Base-by-base conservation (phyloP, 2,888 invertebrate species). In the Capitulum mitella region DNA sequence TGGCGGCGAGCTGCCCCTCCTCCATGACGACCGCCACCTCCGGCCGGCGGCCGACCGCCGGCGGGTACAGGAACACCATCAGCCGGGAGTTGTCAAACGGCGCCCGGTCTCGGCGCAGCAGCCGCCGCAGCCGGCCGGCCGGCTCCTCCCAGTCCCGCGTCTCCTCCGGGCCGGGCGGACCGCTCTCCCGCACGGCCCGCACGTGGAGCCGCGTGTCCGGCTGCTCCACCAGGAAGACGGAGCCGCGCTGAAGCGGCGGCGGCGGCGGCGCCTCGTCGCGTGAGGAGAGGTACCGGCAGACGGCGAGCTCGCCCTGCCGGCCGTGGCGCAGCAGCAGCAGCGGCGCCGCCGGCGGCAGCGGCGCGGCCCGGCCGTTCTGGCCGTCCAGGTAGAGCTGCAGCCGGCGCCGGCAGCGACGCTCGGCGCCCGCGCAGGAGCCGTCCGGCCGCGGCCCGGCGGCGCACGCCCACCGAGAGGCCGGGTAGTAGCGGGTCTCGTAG, bases 401-500 rank as follows among this genome's bases (percentile, higher is more conserved):
- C 5, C 29, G n/a, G 58, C 58, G 58, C n/a, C n/a, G 58, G 58
- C 58, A 58, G 58, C n/a, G n/a, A 0, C 8, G 58, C 58, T n/a
- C 58, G n/a, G n/a, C n/a, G 58, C 29, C 58, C 19, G 29, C n/a
- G 29, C 58, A 58, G 10, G 58, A 58, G 58, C 58, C 58, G 29
- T 6, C 58, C 10, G n/a, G 5, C 5, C 58, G n/a, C 58, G 58
- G 58, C 58, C 58, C 58, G n/a, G n/a, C n/a, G n/a, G 29, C 58
- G 58, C 58, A 58, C 58, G n/a, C n/a, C 58, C 58, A 58, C 10
- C 58, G n/a, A 5, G n/a, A n/a, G 58, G 58, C 58, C 58, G 58
- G 58, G 58, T 58, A 58, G 58, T 58, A n/a, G n/a, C 58, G 58
- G 10, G n/a, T 29, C 58, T 58, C 58, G 58, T 58, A 58, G 58